Evolutionary conservation across 2,888 invertebrate genomes (phyloP), one percentile per base, ranked within the genome.

Genomic region (Panzeria rudis): DNA sequence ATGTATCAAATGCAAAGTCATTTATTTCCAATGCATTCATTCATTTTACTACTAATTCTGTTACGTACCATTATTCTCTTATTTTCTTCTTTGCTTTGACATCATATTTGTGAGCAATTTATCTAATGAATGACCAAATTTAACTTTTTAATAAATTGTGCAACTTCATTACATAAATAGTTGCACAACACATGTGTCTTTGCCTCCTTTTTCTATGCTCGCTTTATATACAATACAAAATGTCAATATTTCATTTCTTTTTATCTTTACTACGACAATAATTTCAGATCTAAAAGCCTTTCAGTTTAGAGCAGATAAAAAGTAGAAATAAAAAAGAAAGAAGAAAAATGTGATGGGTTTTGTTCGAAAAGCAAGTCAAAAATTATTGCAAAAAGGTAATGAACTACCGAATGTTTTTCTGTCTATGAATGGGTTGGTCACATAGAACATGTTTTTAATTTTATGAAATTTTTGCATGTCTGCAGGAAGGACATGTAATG

Each of bases 91-190:
- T 29, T 23, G 13, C 35, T 41, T 0, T 59, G 54, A 59, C 66
- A 73, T 47, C 64, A 66, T 35, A 68, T n/a, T 32, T 52, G 69
- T 44, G 25, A 13, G 59, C 61, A 73, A 81, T 81, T 75, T 81
- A 44, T 61, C 68, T 81, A 81, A 81, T 75, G 73, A 29, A 68
- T 4, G 23, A 64, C 2, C 23, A 54, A 11, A 47, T 47, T 59
- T 72, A 35, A 71, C 29, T 29, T 78, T 52, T 8, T 25, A 13
- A 25, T 62, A 52, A 56, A 50, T 72, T 80, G 64, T 72, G 54
- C 52, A 80, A 80, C 25, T 38, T 66, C 50, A 59, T 80, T 73
- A 66, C 59, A 73, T 38, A 38, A 56, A 59, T 64, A 32, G 44
- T 47, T 35, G 1, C 32, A 23, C 32, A 72, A 56, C 38, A 47